Evolutionary conservation across 2,113 vertebrate species (phyloP), one percentile per base, ranked within the genome.

Genomic region (Zosterops lateralis): DNA sequence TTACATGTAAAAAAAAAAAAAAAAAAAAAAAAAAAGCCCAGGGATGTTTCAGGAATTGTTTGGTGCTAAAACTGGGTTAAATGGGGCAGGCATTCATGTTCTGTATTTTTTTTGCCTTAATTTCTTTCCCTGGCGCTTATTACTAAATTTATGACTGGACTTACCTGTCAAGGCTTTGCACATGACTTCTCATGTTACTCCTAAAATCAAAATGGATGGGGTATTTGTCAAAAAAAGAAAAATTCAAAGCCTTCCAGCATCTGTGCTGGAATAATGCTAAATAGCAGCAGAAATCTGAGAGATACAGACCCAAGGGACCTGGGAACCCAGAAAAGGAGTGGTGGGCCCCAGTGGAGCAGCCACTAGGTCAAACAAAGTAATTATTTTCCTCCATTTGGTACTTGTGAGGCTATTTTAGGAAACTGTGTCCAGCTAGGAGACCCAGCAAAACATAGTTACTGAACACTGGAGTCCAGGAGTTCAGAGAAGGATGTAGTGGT

Each of bases 351-450:
- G 45, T 31, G 31, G 45, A 36, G 36, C 6, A 28, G 40, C 12
- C 36, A 84, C 20, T 10, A 62, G 17, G 13, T 65, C 0, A 1
- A 87, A 11, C 2, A 3, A 71, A 54, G 17, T 4, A 70, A 65
- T 66, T 48, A 50, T 40, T 50, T 91, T 51, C 16, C 34, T 78
- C 25, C 12, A 4, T 1, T 50, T 29, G n/a, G 8, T 50, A 19
- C 8, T 53, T 58, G 22, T 40, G 17, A 56, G 8, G 9, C 15
- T 75, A 5, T 58, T 71, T 78, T 44, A 56, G 75, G 40, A 13
- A 14, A 5, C 3, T 0, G 0, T 21, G 28, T 66, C 17, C 29
- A 56, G 5, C 13, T 1, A 50, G 56, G 45, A 32, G 25, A 67
- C 11, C 5, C 13, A 68, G 66, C 50, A 72, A 16, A 47, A 71